Conservation (phyloP, 2,113 vertebrate genomes). For the Loxodonta africana region DNA sequence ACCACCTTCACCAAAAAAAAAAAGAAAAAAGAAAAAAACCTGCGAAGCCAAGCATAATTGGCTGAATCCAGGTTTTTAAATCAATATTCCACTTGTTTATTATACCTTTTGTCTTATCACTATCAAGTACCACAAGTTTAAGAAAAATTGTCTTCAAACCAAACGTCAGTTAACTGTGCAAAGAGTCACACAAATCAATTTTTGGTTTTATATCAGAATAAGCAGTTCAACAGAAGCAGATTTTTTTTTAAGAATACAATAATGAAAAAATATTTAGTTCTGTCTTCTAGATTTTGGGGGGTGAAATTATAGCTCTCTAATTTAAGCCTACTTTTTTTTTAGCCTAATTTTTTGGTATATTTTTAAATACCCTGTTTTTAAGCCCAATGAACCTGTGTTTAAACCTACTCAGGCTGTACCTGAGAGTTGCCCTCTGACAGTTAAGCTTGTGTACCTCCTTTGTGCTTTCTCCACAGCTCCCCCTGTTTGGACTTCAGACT, state of each 20-base stretch:
- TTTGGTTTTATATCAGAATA: constrained; percentile 11
- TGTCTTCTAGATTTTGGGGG: background rate
- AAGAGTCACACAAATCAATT: background rate
- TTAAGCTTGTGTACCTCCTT: background rate
- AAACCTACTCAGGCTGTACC: background rate
- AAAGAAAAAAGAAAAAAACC: background rate
- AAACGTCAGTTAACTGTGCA: background rate
- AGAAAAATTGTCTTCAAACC: background rate
- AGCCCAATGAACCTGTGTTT: background rate
- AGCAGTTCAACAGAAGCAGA: constrained; percentile 11
- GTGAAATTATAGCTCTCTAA: constrained; percentile 51
- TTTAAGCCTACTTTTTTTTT: background rate
- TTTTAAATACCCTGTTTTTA: background rate
- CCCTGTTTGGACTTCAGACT: background rate
- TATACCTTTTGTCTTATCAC: background rate
- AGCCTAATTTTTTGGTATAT: background rate
- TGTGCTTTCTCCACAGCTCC: background rate
- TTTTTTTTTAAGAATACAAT: background rate
- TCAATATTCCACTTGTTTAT: background rate
- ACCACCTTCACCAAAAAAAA: background rate
- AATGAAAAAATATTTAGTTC: constrained; percentile 12
- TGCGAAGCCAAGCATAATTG: background rate
- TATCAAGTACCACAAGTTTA: background rate
- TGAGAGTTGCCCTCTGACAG: background rate
- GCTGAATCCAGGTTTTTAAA: background rate